Percentiles rank a stretch among this genome's conserved stretches.
These are phyloP conservation scores for Lathamus discolor DNA, from an alignment of 2,113 vertebrate species.

Conservation along the genomic window DNA sequence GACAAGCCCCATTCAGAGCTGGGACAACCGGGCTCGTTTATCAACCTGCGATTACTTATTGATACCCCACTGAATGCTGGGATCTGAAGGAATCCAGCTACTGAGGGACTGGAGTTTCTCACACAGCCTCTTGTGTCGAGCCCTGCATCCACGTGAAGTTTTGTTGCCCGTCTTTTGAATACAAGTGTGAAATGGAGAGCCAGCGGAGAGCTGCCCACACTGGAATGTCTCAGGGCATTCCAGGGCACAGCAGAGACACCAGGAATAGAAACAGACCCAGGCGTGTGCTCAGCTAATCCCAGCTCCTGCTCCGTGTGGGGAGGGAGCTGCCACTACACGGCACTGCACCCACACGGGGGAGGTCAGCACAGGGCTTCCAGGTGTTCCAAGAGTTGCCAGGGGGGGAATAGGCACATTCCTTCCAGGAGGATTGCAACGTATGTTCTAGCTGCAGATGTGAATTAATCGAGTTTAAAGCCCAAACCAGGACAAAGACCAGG, in stretches of 20 bases:
- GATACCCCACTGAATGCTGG: background rate
- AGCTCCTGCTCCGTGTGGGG: background rate
- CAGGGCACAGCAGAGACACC: background rate
- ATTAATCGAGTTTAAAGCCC: background rate
- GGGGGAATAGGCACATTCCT: background rate
- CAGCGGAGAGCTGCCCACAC: background rate
- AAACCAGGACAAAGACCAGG: background rate
- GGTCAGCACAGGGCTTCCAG: background rate
- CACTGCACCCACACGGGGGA: background rate
- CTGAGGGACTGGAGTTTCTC: background rate
- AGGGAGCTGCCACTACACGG: background rate
- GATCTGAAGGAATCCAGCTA: background rate
- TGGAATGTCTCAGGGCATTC: background rate
- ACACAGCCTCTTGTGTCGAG: background rate
- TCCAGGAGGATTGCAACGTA: background rate
- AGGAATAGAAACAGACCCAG: slow-evolving; percentile 19
- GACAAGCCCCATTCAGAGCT: background rate
- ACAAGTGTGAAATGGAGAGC: background rate
- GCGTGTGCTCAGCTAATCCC: background rate
- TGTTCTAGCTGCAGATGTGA: background rate
- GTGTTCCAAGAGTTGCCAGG: background rate
- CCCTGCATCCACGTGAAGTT: background rate
- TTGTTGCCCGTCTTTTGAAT: background rate
- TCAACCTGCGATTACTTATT: background rate
- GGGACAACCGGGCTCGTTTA: background rate